Evolutionary conservation across 2,888 invertebrate genomes (phyloP), one percentile per base, ranked within the genome.

Genomic region (Thelaira solivaga): DNA sequence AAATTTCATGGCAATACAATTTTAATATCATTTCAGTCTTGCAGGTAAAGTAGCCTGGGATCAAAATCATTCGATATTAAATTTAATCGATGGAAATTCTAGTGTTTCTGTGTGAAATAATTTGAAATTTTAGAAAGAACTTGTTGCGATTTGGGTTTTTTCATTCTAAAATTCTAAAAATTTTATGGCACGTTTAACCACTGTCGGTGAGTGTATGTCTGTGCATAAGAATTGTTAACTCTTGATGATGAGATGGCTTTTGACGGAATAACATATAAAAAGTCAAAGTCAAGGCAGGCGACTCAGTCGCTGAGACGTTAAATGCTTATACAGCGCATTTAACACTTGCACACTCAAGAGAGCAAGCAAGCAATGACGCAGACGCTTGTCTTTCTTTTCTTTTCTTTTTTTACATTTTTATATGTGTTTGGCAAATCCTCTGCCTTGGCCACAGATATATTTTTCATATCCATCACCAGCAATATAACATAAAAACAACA

Each of bases 261-360:
- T 78, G 78, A 78, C 69, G 61, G 59, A 59, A 69, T 69, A 65
- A 65, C 68, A 78, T n/a, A 47, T 68, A 18, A 65, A n/a, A 78
- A 78, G 78, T 74, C 78, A 78, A 78, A 78, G 78, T 78, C 78
- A 78, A 78, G 78, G 78, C 65, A 69, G 59, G 20, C 69, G 29
- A 51, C 51, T 18, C 73, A 45, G 76, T 49, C 24, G 57, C 72
- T 18, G 72, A 59, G 72, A 53, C 53, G 76, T 24, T 65, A 26
- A 72, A 72, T 45, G 59, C 51, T 67, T 29, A 74, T 57, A 57
- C 47, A 55, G 20, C 11, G 24, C 22, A 47, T 43, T 53, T 31
- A 47, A 55, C 18, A 16, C 51, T 31, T 5, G 39, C 18, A 53
- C 62, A 45, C 26, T 18, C 20, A 34, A n/a, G n/a, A n/a, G 26